These are phyloP conservation scores for Acanthosoma haemorrhoidale DNA, from an alignment of 2,888 invertebrate genomes.

Conservation along the genomic window DNA sequence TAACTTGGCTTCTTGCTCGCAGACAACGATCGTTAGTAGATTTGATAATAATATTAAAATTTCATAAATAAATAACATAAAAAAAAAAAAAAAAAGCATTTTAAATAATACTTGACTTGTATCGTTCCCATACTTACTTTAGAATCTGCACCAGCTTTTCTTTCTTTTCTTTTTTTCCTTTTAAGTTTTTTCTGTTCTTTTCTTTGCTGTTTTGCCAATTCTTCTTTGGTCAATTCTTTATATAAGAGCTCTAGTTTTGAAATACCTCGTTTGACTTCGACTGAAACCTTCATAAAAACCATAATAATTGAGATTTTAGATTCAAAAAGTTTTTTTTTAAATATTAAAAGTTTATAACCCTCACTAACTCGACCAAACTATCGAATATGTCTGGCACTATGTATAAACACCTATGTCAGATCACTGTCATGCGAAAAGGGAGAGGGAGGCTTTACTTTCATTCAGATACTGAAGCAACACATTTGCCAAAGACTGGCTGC, in stretches of 20 bases:
- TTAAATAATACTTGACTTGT: neutral
- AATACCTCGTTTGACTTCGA: conserved; percentile 82
- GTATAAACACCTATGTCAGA: too few relatives aligned
- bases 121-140: neutral
- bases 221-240: conserved; percentile 81
- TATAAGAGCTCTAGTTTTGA: conserved; percentile 83
- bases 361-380: too few relatives aligned
- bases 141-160: conserved; percentile 42
- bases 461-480: too few relatives aligned
- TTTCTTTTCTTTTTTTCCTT: conserved; percentile 69
- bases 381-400: too few relatives aligned
- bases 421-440: too few relatives aligned
- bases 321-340: too few relatives aligned
- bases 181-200: conserved; percentile 83
- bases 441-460: too few relatives aligned
- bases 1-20: too few relatives aligned
- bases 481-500: too few relatives aligned
- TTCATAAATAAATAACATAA: neutral
- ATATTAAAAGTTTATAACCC: too few relatives aligned
- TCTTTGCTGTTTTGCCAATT: conserved; percentile 74
- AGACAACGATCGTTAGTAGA: neutral
- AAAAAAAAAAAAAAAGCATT: neutral
- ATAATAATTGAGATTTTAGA: neutral
- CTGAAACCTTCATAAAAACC: conserved; percentile 56
- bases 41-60: neutral